phyloP scores from a whole-genome alignment of 2,888 invertebrate genomes.

The Leptinotarsa haldemani region DNA sequence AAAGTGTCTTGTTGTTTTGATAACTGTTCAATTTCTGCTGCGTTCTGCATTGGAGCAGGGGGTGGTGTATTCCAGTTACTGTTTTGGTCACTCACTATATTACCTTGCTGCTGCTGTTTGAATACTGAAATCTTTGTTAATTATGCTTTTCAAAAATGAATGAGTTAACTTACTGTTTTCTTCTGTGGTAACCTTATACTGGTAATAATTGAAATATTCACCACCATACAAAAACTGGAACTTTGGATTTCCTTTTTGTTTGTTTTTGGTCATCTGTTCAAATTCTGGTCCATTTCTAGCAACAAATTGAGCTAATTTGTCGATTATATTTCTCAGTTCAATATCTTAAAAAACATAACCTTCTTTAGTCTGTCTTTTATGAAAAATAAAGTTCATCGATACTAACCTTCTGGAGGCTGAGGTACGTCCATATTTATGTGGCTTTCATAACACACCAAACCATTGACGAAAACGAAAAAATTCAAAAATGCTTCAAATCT shows the following conservation, averaged over 20 bases:
- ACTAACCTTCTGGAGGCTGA: constrained; percentile 74
- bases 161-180: constrained; percentile 84
- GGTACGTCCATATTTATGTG: constrained; percentile 65
- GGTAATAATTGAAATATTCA: constrained; percentile 95
- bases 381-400: constrained; percentile 22
- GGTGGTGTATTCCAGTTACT: constrained; percentile 55
- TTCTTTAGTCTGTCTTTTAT: constrained; percentile 40
- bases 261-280: constrained; percentile 98
- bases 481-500: not conserved
- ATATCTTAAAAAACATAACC: constrained; percentile 74
- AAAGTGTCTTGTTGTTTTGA: constrained; percentile 83
- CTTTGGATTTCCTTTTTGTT: constrained; percentile 97
- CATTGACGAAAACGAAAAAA: not conserved
- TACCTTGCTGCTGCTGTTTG: constrained; percentile 70
- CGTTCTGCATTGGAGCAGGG: constrained; percentile 45
- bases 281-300: constrained; percentile 99
- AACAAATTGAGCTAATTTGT: constrained; percentile 98
- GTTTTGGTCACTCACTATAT: constrained; percentile 58
- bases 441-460: constrained; percentile 25
- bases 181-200: constrained; percentile 94
- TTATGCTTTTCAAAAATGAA: not conserved
- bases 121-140: constrained; percentile 69
- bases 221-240: constrained; percentile 98
- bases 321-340: constrained; percentile 96
- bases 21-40: constrained; percentile 70